Conservation (phyloP, 2,888 invertebrate species). For the Dicycla oo region DNA sequence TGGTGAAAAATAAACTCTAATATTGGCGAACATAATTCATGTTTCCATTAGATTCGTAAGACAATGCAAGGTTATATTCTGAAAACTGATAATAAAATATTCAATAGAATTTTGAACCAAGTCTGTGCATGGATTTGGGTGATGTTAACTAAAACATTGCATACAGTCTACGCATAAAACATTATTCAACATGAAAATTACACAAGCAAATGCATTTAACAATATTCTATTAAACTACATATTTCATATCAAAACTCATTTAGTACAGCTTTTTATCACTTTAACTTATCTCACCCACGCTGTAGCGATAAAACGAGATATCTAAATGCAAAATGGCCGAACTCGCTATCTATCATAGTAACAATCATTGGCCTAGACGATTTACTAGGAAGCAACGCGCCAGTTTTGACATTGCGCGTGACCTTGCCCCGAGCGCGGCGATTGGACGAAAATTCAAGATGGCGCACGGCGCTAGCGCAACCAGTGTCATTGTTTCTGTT, state of each 20-base stretch:
- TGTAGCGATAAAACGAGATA: slow-evolving; percentile 62
- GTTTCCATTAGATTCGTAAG: slow-evolving; percentile 31
- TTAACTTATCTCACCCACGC: slow-evolving; percentile 54
- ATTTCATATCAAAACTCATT: slow-evolving; percentile 39
- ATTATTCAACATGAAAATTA: slow-evolving; percentile 8
- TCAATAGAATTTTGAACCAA: slow-evolving; percentile 4
- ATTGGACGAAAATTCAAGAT: slow-evolving; percentile 85
- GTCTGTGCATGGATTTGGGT: slow-evolving; percentile 16
- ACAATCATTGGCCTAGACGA: slow-evolving; percentile 83
- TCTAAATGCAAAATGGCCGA: slow-evolving; percentile 82
- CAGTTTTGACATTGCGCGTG: slow-evolving; percentile 87
- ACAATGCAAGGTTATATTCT: slow-evolving; percentile 49
- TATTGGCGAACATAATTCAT: slow-evolving; percentile 33
- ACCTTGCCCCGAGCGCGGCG: slow-evolving; percentile 80
- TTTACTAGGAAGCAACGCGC: slow-evolving; percentile 83
- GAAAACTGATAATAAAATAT: slow-evolving; percentile 38
- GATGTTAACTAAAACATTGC: slow-evolving; percentile 1
- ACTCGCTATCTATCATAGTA: slow-evolving; percentile 82
- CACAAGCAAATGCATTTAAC: slow-evolving; percentile 9
- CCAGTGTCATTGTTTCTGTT: slow-evolving; percentile 83
- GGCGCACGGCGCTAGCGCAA: slow-evolving; percentile 81
- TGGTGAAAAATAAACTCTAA: slow-evolving; percentile 14
- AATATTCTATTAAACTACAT: slow-evolving; percentile 26
- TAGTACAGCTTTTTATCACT: slow-evolving; percentile 62
- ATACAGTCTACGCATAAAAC: background rate